Evolutionary conservation across 2,888 invertebrate species (phyloP).

Genomic region (Ceramica pisi): DNA sequence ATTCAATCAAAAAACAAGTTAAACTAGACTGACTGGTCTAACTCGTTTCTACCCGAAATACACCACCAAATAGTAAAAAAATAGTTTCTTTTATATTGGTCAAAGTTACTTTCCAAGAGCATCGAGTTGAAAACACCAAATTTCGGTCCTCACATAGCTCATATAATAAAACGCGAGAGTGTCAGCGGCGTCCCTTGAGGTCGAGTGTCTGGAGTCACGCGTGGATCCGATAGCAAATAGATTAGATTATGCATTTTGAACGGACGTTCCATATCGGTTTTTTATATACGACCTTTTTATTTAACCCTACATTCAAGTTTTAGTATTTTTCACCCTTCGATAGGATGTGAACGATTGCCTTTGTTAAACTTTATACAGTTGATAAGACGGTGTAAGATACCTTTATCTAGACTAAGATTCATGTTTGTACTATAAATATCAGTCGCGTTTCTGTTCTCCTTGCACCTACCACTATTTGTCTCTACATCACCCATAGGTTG

Average conservation of each 20-base stretch:
- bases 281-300: conserved; percentile 59
- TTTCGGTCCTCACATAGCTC: conserved; percentile 40
- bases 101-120: conserved; percentile 8
- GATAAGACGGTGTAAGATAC: neutral
- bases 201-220: conserved; percentile 67
- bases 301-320: conserved; percentile 59
- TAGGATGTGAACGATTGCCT: conserved; percentile 43
- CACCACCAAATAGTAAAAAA: neutral
- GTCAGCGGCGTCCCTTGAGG: conserved; percentile 70
- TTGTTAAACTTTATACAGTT: conserved; percentile 10
- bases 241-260: conserved; percentile 76
- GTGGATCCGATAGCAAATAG: conserved; percentile 70
- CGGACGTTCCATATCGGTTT: conserved; percentile 63
- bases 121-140: conserved; percentile 33
- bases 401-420: too few species aligned
- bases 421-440: too few species aligned
- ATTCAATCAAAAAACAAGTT: neutral
- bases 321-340: conserved; percentile 49
- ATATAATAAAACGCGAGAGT: conserved; percentile 72
- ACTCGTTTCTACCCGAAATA: neutral
- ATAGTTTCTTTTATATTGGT: neutral
- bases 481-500: too few species aligned
- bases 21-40: neutral
- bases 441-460: too few species aligned
- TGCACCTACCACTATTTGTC: too few species aligned